Percentiles rank a stretch among this genome's conserved stretches.
Evolutionary conservation across 2,113 vertebrate genomes (phyloP).

Genomic region (Sinocyclocheilus maitianheensis): DNA sequence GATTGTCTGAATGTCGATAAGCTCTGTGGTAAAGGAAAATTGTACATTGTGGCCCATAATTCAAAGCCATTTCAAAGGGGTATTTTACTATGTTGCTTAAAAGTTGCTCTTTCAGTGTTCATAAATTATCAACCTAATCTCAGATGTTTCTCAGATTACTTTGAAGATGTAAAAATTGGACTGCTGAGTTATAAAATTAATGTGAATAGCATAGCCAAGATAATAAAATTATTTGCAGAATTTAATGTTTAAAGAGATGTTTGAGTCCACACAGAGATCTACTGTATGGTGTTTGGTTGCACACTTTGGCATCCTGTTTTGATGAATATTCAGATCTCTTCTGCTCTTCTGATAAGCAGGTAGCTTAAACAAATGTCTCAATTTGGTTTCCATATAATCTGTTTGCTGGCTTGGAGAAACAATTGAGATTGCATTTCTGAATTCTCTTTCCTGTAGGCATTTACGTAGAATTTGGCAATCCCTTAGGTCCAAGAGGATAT

Average conservation of each 20-base stretch:
- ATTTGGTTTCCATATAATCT: not conserved
- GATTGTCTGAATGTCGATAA: constrained; percentile 13
- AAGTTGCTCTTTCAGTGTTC: not conserved
- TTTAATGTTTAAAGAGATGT: not conserved
- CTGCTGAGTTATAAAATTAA: not conserved
- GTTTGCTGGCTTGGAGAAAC: not conserved
- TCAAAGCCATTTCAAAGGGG: not conserved
- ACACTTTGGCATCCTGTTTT: not conserved
- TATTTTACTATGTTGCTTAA: not conserved
- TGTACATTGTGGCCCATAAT: not conserved
- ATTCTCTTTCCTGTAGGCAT: not conserved
- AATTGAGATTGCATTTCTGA: not conserved
- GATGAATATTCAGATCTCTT: not conserved
- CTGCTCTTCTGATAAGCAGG: not conserved
- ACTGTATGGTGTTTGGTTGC: not conserved
- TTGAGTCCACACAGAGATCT: not conserved
- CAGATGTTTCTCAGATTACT: not conserved
- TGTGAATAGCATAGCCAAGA: not conserved
- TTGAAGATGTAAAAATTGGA: not conserved
- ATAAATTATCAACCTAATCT: not conserved
- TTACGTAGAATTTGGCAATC: not conserved
- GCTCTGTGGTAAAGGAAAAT: not conserved
- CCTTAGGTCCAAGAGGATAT: not conserved
- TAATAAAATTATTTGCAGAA: not conserved
- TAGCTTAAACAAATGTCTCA: not conserved